Evolutionary conservation across 1,140 invertebrate genomes (phyloP), one percentile per base, ranked within the genome.

Genomic region (Catajapyx aquilonaris): DNA sequence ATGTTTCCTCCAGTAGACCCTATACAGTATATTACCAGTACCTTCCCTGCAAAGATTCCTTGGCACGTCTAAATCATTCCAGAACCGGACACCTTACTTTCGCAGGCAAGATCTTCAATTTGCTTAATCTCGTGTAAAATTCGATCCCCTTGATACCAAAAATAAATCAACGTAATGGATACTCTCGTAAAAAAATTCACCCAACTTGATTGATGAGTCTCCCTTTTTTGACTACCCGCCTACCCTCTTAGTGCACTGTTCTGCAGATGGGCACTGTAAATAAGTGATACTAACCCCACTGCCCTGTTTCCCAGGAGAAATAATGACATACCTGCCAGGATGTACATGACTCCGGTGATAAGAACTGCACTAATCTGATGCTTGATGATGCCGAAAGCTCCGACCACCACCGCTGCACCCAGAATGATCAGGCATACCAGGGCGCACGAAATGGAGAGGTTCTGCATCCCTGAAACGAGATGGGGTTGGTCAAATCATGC

Each of bases 261-360:
- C 5, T 38, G 38, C 11, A 16, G 20, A 2, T 15, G 4, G 17
- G 20, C 17, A 16, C 13, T 20, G 15, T 15, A 4, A 20, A 19
- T 13, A 40, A 41, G 31, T 11, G 10, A 41, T 2, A n/a, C 2
- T 16, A 11, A 2, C 9, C 9, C 3, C n/a, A 1, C 1, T 30
- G 28, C n/a, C 2, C n/a, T n/a, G n/a, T n/a, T n/a, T n/a, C n/a
- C n/a, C n/a, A n/a, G n/a, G n/a, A n/a, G n/a, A n/a, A n/a, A n/a
- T n/a, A n/a, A n/a, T n/a, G n/a, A 48, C 49, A 65, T 57, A 85
- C 81, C 81, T 57, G 84, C 81, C 44, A 90, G 55, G 16, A 87
- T 59, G 57, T 87, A 87, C 80, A 90, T 86, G 19, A 88, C 81
- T 15, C 83, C 84, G 0, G 84, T 88, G 2, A 90, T 74, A 7